Conservation (phyloP, 30 jellyfish, hydroid and myxozoan genomes). For the Turritopsis rubra region DNA sequence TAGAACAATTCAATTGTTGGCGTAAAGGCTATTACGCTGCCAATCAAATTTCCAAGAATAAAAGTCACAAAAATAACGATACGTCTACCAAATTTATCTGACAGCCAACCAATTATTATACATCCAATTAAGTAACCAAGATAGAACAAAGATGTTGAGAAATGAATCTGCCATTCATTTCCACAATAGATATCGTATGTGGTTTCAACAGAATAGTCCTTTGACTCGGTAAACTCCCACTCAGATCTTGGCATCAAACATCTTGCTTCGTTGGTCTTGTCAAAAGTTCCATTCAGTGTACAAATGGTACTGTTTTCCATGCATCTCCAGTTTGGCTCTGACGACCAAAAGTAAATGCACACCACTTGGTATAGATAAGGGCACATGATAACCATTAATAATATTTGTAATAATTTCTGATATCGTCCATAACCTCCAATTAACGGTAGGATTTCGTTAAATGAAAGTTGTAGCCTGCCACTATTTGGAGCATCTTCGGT, state of each 20-base stretch:
- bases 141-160: neutral
- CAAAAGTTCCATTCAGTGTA: neutral
- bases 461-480: neutral
- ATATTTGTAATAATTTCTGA: neutral
- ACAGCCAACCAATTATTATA: neutral
- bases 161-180: neutral
- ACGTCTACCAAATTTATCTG: slow-evolving; percentile 4
- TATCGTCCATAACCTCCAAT: slow-evolving; percentile 4
- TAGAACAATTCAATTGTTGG: slow-evolving; percentile 16
- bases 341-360: neutral
- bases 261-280: neutral
- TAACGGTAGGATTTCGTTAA: neutral
- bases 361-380: neutral
- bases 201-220: neutral
- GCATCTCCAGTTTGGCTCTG: neutral
- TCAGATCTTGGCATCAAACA: slow-evolving; percentile 5
- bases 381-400: neutral
- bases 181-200: neutral
- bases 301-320: slow-evolving; percentile 5
- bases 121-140: neutral
- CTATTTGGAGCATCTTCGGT: neutral
- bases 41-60: neutral
- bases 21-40: neutral
- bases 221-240: neutral
- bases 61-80: neutral